Percentiles rank a stretch among this genome's conserved stretches.
Evolutionary conservation across 2,888 invertebrate species (phyloP).

Genomic region (Mesorhabditis sp.): DNA sequence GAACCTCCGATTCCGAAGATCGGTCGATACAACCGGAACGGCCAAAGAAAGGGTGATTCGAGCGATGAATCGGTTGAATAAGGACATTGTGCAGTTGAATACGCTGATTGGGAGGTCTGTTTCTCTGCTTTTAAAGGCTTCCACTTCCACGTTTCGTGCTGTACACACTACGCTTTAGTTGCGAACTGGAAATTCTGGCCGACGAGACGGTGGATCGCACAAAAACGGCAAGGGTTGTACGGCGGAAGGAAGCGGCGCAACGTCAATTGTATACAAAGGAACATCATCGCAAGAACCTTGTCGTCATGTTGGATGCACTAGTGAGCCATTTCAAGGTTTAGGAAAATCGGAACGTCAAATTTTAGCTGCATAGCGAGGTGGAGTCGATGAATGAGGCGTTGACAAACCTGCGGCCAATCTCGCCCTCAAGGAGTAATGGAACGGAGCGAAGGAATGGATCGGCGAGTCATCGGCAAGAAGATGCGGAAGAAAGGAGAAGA

Average conservation of each 20-base stretch:
- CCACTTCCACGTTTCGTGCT: neutral
- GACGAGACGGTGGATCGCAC: neutral
- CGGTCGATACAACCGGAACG: neutral
- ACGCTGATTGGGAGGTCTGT: neutral
- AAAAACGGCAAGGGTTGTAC: neutral
- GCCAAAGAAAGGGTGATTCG: slow-evolving; percentile 4
- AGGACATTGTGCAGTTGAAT: neutral
- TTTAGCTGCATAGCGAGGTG: neutral
- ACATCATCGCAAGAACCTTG: slow-evolving; percentile 1
- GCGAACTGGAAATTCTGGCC: neutral
- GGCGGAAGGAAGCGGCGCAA: slow-evolving; percentile 5
- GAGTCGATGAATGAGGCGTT: neutral
- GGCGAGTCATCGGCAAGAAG: too few species aligned
- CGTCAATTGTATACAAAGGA: neutral
- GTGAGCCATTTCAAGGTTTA: neutral
- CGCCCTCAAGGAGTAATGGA: neutral
- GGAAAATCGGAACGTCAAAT: neutral
- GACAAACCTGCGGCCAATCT: neutral
- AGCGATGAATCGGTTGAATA: slow-evolving; percentile 1
- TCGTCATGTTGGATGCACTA: neutral
- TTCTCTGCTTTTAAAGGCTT: too few species aligned
- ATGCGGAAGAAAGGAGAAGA: neutral
- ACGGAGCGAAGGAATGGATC: neutral
- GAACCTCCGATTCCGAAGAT: neutral
- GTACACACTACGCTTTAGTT: neutral